phyloP scores from a whole-genome alignment of 2,888 invertebrate genomes.

The Argyresthia albistria region DNA sequence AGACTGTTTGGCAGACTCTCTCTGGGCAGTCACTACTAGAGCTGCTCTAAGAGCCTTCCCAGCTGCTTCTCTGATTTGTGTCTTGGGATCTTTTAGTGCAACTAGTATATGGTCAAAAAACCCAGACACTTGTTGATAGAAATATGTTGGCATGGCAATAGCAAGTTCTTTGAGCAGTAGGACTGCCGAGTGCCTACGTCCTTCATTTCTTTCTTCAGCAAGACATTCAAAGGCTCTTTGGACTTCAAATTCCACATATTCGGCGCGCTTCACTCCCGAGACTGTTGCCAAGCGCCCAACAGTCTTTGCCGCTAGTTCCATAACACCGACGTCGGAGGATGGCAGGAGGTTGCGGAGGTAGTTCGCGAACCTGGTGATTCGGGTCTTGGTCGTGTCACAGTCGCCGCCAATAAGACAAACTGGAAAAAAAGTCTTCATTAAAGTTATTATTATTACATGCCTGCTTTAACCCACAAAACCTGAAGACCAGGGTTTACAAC shows the following conservation, averaged over 20 bases:
- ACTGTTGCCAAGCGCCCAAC: slow-evolving; percentile 93
- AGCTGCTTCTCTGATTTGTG: slow-evolving; percentile 92
- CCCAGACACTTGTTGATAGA: slow-evolving; percentile 93
- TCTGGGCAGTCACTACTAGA: slow-evolving; percentile 93
- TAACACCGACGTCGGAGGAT: slow-evolving; percentile 91
- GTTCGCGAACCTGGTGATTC: slow-evolving; percentile 93
- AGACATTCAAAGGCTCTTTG: slow-evolving; percentile 97
- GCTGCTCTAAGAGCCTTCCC: slow-evolving; percentile 96
- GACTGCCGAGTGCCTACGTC: slow-evolving; percentile 93
- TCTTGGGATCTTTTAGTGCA: slow-evolving; percentile 92
- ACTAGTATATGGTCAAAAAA: slow-evolving; percentile 95
- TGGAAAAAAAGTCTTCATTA: slow-evolving; percentile 43
- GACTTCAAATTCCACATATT: slow-evolving; percentile 98
- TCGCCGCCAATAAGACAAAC: slow-evolving; percentile 95
- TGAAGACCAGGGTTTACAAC: too few species aligned
- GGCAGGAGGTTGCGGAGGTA: slow-evolving; percentile 92
- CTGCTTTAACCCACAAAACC: too few species aligned
- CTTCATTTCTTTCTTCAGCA: slow-evolving; percentile 91
- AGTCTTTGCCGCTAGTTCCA: slow-evolving; percentile 97
- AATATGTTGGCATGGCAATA: slow-evolving; percentile 96
- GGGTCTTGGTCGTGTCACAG: slow-evolving; percentile 90
- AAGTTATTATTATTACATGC: too few species aligned
- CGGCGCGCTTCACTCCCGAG: slow-evolving; percentile 94
- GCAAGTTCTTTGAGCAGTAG: slow-evolving; percentile 94
- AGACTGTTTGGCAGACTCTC: slow-evolving; percentile 95